phyloP scores from a whole-genome alignment of 1,140 invertebrate species.

The Neocloeon triangulifer region DNA sequence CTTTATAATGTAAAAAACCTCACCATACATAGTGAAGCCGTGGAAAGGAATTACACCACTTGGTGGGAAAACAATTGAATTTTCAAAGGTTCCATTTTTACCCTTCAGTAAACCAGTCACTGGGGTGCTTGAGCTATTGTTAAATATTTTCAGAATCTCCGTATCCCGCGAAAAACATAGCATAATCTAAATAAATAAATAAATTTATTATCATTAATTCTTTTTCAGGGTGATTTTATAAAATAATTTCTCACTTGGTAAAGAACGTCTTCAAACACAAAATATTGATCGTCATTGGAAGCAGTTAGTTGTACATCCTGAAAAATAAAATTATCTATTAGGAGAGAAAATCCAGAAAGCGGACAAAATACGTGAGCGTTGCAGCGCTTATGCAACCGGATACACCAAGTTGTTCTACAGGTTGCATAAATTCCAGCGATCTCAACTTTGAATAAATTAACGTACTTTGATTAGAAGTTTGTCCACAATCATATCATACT shows the following conservation, averaged over 20 bases:
- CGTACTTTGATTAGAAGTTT: conserved; percentile 74
- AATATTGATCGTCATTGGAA: conserved; percentile 93
- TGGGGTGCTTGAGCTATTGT: conserved; percentile 30
- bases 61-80: conserved; percentile 65
- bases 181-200: conserved; percentile 35
- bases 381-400: too few relatives aligned
- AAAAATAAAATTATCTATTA: conserved; percentile 9
- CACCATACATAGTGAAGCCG: conserved; percentile 93
- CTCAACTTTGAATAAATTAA: too few relatives aligned
- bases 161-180: conserved; percentile 81
- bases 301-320: conserved; percentile 85
- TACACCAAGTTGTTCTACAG: too few relatives aligned
- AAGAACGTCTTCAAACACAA: conserved; percentile 89
- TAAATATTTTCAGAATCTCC: conserved; percentile 40
- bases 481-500: conserved; percentile 81
- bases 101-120: conserved; percentile 40
- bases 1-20: conserved; percentile 12
- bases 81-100: conserved; percentile 37
- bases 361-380: conserved; percentile 1
- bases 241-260: conserved; percentile 44
- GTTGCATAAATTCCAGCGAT: too few relatives aligned
- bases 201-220: conserved; percentile 1
- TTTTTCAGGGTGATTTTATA: conserved; percentile 1
- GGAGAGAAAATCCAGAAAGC: background rate
- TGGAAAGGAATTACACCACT: conserved; percentile 91